phyloP scores from a whole-genome alignment of 1,140 invertebrate species.

The Atta colombica region DNA sequence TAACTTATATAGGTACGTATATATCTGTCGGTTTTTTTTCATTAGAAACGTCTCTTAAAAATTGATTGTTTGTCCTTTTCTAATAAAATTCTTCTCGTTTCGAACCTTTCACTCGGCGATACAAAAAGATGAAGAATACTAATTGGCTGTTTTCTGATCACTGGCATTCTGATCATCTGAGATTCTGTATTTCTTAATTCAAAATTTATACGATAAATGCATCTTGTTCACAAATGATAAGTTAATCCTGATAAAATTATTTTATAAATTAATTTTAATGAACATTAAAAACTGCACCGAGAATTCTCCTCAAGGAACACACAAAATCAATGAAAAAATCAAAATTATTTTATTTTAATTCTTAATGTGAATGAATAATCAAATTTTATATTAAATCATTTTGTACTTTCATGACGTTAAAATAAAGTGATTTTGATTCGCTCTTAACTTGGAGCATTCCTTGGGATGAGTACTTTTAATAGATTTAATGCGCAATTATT shows the following conservation, averaged over 20 bases:
- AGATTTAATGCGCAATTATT: constrained; percentile 5
- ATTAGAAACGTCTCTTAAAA: constrained; percentile 23
- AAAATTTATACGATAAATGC: not conserved
- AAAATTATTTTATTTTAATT: no score
- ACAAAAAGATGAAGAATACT: constrained; percentile 10
- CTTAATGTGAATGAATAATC: no score
- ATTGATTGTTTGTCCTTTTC: constrained; percentile 27
- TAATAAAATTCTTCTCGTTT: constrained; percentile 29
- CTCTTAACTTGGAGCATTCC: no score
- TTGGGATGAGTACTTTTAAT: not conserved
- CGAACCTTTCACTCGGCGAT: not conserved
- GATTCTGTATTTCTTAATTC: constrained; percentile 2
- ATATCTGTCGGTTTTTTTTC: not conserved
- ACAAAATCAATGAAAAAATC: no score
- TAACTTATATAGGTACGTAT: constrained; percentile 12
- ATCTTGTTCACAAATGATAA: not conserved
- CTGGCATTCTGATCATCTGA: not conserved
- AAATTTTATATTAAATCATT: no score
- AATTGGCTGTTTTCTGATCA: not conserved
- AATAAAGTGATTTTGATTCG: no score
- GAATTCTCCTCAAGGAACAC: not conserved
- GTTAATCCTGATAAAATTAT: not conserved
- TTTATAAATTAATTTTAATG: not conserved
- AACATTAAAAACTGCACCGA: not conserved
- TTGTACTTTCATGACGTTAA: no score